These are phyloP conservation scores for Terebella lapidaria DNA, from an alignment of 2,888 invertebrate species.

Conservation along the genomic window DNA sequence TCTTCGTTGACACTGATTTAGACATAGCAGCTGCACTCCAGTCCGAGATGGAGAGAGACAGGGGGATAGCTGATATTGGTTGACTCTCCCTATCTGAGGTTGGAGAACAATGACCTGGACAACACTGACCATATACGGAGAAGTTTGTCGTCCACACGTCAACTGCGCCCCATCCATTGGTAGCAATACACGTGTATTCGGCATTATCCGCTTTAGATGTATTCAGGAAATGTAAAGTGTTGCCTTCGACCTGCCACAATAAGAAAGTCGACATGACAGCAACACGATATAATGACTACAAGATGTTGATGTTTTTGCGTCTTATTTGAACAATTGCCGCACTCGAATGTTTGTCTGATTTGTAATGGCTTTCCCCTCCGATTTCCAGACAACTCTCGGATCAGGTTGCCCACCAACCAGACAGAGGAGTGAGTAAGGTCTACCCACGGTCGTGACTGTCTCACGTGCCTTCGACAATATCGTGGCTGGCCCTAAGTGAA, in stretches of 20 bases:
- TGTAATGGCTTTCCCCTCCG: too few species aligned
- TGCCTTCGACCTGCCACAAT: neutral
- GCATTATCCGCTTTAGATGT: neutral
- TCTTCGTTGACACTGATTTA: too few species aligned
- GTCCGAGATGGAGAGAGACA: too few species aligned
- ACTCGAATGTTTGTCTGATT: too few species aligned
- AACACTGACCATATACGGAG: neutral
- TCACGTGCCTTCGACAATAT: neutral
- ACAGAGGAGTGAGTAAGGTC: neutral
- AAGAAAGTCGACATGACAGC: neutral
- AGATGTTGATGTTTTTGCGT: too few species aligned
- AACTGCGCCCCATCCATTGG: neutral
- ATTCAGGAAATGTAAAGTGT: neutral
- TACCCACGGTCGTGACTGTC: neutral
- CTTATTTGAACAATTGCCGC: too few species aligned
- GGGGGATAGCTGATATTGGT: neutral
- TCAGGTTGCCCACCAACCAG: neutral
- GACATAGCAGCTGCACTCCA: too few species aligned
- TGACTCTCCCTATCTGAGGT: too few species aligned
- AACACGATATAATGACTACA: neutral
- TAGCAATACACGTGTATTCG: neutral
- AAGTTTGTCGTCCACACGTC: neutral
- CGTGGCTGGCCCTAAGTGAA: neutral
- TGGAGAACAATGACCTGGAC: too few species aligned
- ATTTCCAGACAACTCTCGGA: neutral